Conservation (phyloP, 2,113 vertebrate genomes). For the Colaptes auratus region DNA sequence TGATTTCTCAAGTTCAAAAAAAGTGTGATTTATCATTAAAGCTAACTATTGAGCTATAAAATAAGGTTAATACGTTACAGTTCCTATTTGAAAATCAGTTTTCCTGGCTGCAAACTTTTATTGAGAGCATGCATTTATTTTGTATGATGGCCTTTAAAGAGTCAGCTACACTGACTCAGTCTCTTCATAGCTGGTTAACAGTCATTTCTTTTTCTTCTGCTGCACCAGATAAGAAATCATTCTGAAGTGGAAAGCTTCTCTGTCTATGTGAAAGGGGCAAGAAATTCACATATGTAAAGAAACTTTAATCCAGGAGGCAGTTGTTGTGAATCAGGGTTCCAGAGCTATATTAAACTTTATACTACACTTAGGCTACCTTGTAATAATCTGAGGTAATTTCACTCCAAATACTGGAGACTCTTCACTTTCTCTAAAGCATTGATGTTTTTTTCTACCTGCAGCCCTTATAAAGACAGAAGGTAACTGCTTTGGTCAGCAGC, state of each 20-base stretch:
- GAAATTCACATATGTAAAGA: neutral
- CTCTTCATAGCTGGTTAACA: slow-evolving; percentile 3
- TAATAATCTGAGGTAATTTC: neutral
- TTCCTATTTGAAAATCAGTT: neutral
- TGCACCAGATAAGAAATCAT: neutral
- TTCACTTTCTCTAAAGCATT: neutral
- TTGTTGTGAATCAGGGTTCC: neutral
- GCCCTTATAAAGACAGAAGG: neutral
- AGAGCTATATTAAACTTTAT: neutral
- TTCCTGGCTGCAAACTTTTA: neutral
- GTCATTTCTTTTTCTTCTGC: slow-evolving; percentile 18
- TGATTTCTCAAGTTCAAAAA: neutral
- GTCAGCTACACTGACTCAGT: neutral
- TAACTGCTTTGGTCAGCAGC: neutral
- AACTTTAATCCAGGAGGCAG: neutral
- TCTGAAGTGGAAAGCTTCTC: slow-evolving; percentile 15
- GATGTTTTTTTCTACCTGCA: neutral
- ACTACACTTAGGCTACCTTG: neutral
- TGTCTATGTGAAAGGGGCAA: neutral
- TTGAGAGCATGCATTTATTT: neutral
- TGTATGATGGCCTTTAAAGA: neutral
- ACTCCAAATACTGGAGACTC: neutral
- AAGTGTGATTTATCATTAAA: neutral
- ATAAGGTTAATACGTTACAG: too few relatives aligned
- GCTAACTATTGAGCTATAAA: too few relatives aligned